Conservation (phyloP, 2,888 invertebrate genomes). For the Himalopsyche kuldschensis region DNA sequence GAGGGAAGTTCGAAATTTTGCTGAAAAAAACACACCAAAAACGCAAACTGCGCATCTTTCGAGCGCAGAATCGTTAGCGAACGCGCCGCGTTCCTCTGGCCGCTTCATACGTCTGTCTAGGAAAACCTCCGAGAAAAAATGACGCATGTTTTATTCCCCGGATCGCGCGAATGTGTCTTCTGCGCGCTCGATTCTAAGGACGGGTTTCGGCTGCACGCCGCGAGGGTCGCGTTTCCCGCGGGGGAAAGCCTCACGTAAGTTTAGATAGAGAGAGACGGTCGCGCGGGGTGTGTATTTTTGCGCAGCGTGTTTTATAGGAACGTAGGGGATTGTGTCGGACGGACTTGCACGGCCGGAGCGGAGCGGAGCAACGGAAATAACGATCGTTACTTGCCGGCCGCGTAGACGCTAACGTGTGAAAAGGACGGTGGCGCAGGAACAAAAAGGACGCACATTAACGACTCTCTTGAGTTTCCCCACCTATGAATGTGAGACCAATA, state of each 20-base stretch:
- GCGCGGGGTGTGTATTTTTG: constrained; percentile 35
- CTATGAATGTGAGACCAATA: neutral
- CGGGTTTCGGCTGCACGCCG: constrained; percentile 1
- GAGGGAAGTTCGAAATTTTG: constrained; percentile 16
- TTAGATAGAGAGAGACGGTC: constrained; percentile 16
- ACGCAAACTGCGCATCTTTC: constrained; percentile 64
- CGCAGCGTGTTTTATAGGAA: constrained; percentile 36
- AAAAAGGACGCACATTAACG: constrained; percentile 24
- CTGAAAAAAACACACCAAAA: constrained; percentile 59
- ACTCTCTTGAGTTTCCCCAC: constrained; percentile 28
- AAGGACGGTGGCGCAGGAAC: constrained; percentile 22
- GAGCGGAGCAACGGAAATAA: constrained; percentile 53
- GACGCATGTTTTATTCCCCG: neutral
- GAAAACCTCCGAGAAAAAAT: constrained; percentile 14
- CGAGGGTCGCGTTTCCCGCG: neutral
- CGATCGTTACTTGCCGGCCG: constrained; percentile 49
- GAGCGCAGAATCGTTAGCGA: constrained; percentile 61
- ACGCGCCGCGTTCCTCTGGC: constrained; percentile 23
- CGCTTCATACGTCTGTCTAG: constrained; percentile 24
- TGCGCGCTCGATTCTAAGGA: neutral
- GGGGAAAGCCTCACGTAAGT: constrained; percentile 13
- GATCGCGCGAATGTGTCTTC: neutral
- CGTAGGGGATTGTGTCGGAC: constrained; percentile 23
- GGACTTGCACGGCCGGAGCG: constrained; percentile 16
- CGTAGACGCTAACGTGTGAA: constrained; percentile 30